Evolutionary conservation across 2,797 vertebrate species (phyloP), one percentile per base, ranked within the genome.

Genomic region (Myotis pilosus): DNA sequence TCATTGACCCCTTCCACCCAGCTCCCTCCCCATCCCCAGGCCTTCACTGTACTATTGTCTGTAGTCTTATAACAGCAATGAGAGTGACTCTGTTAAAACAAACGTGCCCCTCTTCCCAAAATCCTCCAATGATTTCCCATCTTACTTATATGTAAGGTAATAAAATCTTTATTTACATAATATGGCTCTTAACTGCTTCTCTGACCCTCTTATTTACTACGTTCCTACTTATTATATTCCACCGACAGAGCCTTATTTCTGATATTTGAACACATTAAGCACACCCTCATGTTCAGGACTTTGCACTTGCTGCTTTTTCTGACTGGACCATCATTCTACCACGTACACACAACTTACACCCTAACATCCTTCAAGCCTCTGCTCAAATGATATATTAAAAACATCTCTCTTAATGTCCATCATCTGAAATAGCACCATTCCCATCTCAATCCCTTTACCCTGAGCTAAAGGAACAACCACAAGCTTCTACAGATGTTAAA

Each of bases 291-390:
- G 53, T 89, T 62, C 60, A 66, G 25, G 36, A 87, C 82, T 55
- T 81, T 20, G 15, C 28, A 94, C 19, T 49, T 90, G 23, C n/a
- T 96, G 4, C 90, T 89, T 81, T 93, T 84, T 92, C 33, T 62
- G 74, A 95, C 11, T 80, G 44, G 41, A 74, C 57, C 36, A 87
- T 78, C 68, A 91, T 74, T 79, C 25, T 66, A 53, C 28, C 76
- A 60, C 41, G 36, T 36, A 55, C 12, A 86, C 23, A 51, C 33
- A 78, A 89, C 11, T 38, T 88, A 89, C 3, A 93, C 33, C 20
- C 28, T 89, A 68, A 78, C 49, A 91, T 76, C 68, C 49, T 85
- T 84, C 7, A 84, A 84, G 79, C 57, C 15, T 89, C 60, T 94
- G 69, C 28, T 84, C 84, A 95, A 69, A 81, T 91, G 60, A 49